Base-by-base conservation (phyloP, 1,140 invertebrate genomes). In the Marisa cornuarietis region DNA sequence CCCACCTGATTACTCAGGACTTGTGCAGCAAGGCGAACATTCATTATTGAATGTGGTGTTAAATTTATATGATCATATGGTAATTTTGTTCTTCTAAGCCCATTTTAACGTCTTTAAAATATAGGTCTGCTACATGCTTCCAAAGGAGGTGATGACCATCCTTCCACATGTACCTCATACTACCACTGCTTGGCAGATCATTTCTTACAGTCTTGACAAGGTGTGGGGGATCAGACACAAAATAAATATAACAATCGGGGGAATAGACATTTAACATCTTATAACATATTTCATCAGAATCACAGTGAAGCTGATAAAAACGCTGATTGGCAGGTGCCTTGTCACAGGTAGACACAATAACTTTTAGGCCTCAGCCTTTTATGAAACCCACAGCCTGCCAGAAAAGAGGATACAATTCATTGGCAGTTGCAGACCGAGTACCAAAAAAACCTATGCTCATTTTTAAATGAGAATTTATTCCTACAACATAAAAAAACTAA, bases 151-250 rank as follows among this genome's bases (percentile, higher is more conserved):
- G 10, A 26, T 78, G 51, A 9, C 65, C 66, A 62, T 78, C 58
- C 14, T 69, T 68, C 65, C 54, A 71, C 49, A 52, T 42, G n/a
- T 20, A 11, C 24, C 54, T 78, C 31, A 24, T 18, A 54, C 4
- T 4, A 22, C 76, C 66, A 52, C 42, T 54, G 10, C 18, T 69
- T 22, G 20, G 26, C 20, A 78, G 54, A 42, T 78, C 69, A 42
- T 78, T 78, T n/a, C 76, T 54, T 3, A 71, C 61, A 22, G 76
- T 78, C 49, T 78, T 78, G 14, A 71, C 24, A 3, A 78, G 26
- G 26, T 78, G 76, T 4, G 76, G 76, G 20, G 42, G 49, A 26
- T 78, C 76, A 49, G 76, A 78, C 11, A 78, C 54, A 66, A 78
- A 78, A 54, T 52, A 71, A 54, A 78, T 78, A 0, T 71, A 8